A percentile compares a stretch with the other conserved stretches of the same genome.
Evolutionary conservation across 35 echinoderm and acorn worm genomes (phyloP).

Genomic region (Apostichopus californicus): DNA sequence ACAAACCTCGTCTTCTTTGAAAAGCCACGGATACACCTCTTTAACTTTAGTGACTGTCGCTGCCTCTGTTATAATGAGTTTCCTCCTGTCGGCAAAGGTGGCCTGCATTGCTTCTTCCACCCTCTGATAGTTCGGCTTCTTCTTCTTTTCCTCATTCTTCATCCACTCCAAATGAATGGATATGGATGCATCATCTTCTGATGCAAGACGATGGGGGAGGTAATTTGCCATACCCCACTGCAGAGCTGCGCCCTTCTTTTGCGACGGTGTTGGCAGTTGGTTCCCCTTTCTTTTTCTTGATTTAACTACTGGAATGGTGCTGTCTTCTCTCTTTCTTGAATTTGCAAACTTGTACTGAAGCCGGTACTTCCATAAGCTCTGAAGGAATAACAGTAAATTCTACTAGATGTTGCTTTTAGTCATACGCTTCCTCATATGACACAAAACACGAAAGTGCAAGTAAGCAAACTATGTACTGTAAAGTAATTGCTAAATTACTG

Average conservation of each 20-base stretch:
- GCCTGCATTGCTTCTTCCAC: not conserved
- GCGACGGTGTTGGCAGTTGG: too few relatives aligned
- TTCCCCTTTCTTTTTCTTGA: too few relatives aligned
- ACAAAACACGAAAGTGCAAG: too few relatives aligned
- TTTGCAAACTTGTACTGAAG: too few relatives aligned
- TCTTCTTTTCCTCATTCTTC: not conserved
- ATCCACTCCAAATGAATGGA: constrained; percentile 12
- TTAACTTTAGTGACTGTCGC: not conserved
- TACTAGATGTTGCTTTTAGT: too few relatives aligned
- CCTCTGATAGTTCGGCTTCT: constrained; percentile 45
- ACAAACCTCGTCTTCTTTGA: constrained; percentile 50
- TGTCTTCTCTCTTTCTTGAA: too few relatives aligned
- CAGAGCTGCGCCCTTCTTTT: not conserved
- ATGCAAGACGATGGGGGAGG: not conserved
- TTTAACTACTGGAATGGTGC: too few relatives aligned
- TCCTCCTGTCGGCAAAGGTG: constrained; percentile 23
- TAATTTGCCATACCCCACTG: constrained; percentile 20
- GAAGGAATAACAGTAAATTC: too few relatives aligned
- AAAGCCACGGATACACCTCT: constrained; percentile 42
- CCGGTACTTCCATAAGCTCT: too few relatives aligned
- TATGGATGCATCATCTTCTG: constrained; percentile 38
- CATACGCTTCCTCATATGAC: too few relatives aligned
- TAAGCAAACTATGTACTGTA: too few relatives aligned
- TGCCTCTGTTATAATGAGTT: not conserved
- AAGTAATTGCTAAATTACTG: too few relatives aligned